Evolutionary conservation across 2,113 vertebrate species (phyloP).

Genomic region (Callorhinus ursinus): DNA sequence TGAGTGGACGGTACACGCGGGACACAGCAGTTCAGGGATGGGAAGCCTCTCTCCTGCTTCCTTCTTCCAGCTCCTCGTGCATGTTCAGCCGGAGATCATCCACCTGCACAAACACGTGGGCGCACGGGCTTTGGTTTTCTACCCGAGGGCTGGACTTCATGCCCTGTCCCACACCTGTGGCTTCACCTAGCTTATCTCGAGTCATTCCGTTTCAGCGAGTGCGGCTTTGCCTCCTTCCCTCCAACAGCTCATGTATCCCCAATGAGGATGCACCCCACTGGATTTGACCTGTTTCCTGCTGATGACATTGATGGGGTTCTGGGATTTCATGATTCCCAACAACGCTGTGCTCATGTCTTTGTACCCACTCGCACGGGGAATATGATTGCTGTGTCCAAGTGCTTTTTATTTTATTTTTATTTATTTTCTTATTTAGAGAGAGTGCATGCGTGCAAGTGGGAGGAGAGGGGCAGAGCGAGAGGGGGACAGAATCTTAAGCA

Average conservation of each 20-base stretch:
- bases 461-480: too few species aligned
- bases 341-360: neutral
- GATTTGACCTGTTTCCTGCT: neutral
- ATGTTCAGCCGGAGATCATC: too few species aligned
- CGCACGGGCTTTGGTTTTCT: accelerated
- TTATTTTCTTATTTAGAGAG: too few species aligned
- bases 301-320: accelerated
- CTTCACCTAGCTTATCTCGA: too few species aligned
- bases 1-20: accelerated
- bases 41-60: neutral
- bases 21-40: neutral
- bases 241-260: accelerated
- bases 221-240: too few species aligned
- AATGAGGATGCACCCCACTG: neutral
- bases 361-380: too few species aligned
- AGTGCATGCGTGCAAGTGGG: accelerated
- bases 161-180: too few species aligned
- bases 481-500: too few species aligned
- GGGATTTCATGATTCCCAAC: neutral
- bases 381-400: accelerated
- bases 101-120: accelerated
- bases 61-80: neutral
- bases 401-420: neutral
- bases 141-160: too few species aligned
- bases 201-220: accelerated